Base-by-base conservation (phyloP, 2,113 vertebrate species). In the Esox niger region DNA sequence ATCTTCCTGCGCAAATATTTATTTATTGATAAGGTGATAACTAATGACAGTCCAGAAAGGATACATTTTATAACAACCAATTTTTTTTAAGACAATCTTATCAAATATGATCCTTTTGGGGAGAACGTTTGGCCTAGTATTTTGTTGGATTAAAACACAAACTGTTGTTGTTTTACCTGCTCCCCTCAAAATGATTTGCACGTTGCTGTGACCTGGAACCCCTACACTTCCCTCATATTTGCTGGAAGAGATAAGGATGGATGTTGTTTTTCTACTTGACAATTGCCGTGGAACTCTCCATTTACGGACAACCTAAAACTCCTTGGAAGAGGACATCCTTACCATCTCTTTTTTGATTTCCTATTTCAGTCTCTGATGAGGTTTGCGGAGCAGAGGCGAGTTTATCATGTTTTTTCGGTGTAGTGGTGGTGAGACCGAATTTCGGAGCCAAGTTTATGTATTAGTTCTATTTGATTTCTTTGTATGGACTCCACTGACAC, bases 231-330 rank as follows among this genome's bases (percentile, higher is more conserved):
- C 63, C 73, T 78, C 73, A 23, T 49, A 72, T 69, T 67, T 66
- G 67, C 49, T 66, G 64, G 63, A 77, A 72, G 74, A 65, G 70
- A 57, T n/a, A 68, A 29, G 62, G 64, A 71, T 17, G 69, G 83
- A 79, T 64, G 35, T 59, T 76, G 76, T 76, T 71, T 66, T 71
- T 75, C 72, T 59, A 49, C 70, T 80, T 56, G 55, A 78, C 63
- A 46, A 35, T 89, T 81, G 84, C 88, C 85, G 86, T 84, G 90
- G 88, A 90, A 89, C 87, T 90, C 84, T 89, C 85, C 81, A 78
- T 85, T 85, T 62, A 68, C 23, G 74, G 85, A 89, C 79, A 64
- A 81, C 85, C 76, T 49, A 71, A 86, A 78, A 62, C 78, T 49
- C 57, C 74, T 64, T 31, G 71, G 64, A 85, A 56, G 58, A 74